Base-by-base conservation (phyloP, 2,888 invertebrate genomes). In the Tortrix viridana region DNA sequence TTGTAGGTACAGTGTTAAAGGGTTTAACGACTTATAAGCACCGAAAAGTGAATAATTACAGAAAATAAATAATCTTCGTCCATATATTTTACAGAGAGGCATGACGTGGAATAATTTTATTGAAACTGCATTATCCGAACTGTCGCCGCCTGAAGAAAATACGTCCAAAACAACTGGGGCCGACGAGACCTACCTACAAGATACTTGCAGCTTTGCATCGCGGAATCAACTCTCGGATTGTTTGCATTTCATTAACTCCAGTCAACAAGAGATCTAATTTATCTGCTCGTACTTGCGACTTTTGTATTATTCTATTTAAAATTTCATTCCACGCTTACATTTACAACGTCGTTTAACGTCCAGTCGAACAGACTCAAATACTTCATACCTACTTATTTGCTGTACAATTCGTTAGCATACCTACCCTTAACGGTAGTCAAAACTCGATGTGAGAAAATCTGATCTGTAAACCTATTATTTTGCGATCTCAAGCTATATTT, bases 221-320 rank as follows among this genome's bases (percentile, higher is more conserved):
- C 71, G 74, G 77, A 79, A 80, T 80, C 83, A 82, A 76, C 81
- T 69, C 58, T 69, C 57, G 77, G 73, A 80, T 81, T 84, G 83
- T 86, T 87, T 85, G 86, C 83, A 82, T 86, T 88, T 86, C 86
- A 86, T 88, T 87, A 87, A 78, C 79, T 79, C 71, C 72, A 79
- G 84, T 82, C 86, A 86, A 86, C 85, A 85, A 77, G 78, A 80
- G 78, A 81, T 81, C 79, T 84, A 82, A 84, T 85, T 86, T 85
- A 80, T 81, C 75, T 72, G 71, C 68, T 76, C 74, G 74, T 77
- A 76, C 74, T 74, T 73, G 71, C 72, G 70, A 75, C 71, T 76
- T 76, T 71, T 72, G 73, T 74, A 71, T 75, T 70, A 75, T 76
- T 73, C 67, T 70, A 67, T 73, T 70, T 57, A 69, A 54, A 26